Base-by-base conservation (phyloP, 2,797 vertebrate genomes). In the Euphonia xanthogaster region DNA sequence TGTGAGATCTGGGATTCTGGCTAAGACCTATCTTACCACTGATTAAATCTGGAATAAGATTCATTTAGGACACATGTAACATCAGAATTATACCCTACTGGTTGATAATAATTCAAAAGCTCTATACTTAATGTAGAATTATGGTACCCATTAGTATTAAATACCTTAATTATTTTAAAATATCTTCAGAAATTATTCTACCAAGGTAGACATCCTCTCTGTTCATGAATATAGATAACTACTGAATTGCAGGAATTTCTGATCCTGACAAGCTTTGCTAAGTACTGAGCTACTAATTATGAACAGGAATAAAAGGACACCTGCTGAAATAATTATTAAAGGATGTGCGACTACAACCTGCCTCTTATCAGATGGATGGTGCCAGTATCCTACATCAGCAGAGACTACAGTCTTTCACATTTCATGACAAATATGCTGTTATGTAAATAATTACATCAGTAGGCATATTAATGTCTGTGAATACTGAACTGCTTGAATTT, bases 241-340 rank as follows among this genome's bases (percentile, higher is more conserved):
- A 66, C 37, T 33, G 68, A 84, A 74, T 23, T 81, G 48, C 65
- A 57, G 51, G 42, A 88, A 76, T 86, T 90, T 93, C 62, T 73
- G 82, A 91, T 80, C 51, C 72, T 93, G 66, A 58, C 73, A 80
- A 71, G 68, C 51, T 91, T 91, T 86, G 15, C 61, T 78, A 78
- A 76, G 54, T 83, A 88, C 68, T 94, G 12, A 61, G 72, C 55
- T 91, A 61, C 70, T 79, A 95, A 95, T 96, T 94, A 76, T 44
- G 72, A 91, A 77, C 39, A 74, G 61, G 60, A 89, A 82, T 84
- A 88, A 94, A 92, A 96, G 66, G 70, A 73, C 86, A 91, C 75
- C 66, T 96, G 67, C 78, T 94, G 94, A 93, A 95, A 91, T 83
- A 94, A 86, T 91, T 95, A 88, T 92, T 94, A 95, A 91, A 90